These are phyloP conservation scores for Clanis bilineata DNA, from an alignment of 2,888 invertebrate genomes.

Conservation along the genomic window DNA sequence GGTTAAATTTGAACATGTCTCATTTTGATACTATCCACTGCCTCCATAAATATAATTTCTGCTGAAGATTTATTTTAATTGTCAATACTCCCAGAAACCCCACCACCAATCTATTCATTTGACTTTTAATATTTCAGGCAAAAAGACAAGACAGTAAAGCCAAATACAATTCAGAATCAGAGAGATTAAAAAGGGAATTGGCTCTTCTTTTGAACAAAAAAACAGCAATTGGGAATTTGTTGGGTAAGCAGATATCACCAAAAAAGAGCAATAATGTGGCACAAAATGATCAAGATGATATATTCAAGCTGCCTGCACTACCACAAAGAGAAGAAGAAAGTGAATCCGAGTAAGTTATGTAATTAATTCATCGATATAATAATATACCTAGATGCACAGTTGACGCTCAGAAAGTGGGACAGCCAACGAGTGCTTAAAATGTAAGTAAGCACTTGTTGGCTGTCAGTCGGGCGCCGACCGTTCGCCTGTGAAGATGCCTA, in stretches of 20 bases:
- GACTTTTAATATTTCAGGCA: constrained; percentile 78
- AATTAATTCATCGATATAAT: neutral
- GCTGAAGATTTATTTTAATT: too few relatives aligned
- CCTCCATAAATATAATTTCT: too few relatives aligned
- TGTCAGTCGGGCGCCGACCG: too few relatives aligned
- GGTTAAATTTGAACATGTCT: too few relatives aligned
- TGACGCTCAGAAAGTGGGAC: too few relatives aligned
- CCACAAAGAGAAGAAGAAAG: constrained; percentile 57
- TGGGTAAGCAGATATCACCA: constrained; percentile 80
- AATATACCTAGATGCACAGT: too few relatives aligned
- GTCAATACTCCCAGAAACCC: too few relatives aligned
- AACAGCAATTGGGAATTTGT: constrained; percentile 87
- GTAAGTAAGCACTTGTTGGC: too few relatives aligned
- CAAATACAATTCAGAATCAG: constrained; percentile 87
- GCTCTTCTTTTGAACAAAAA: constrained; percentile 89
- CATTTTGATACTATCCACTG: too few relatives aligned
- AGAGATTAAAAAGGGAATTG: constrained; percentile 87
- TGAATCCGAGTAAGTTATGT: constrained; percentile 73
- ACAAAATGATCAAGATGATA: constrained; percentile 73
- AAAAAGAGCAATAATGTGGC: constrained; percentile 50
- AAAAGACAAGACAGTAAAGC: constrained; percentile 88
- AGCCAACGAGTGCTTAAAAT: too few relatives aligned
- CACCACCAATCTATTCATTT: neutral
- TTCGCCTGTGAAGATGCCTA: too few relatives aligned
- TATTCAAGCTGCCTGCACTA: constrained; percentile 85